Percentiles rank a stretch among this genome's conserved stretches.
phyloP scores from a whole-genome alignment of 2,797 vertebrate genomes.

The Enteromius anoplus region DNA sequence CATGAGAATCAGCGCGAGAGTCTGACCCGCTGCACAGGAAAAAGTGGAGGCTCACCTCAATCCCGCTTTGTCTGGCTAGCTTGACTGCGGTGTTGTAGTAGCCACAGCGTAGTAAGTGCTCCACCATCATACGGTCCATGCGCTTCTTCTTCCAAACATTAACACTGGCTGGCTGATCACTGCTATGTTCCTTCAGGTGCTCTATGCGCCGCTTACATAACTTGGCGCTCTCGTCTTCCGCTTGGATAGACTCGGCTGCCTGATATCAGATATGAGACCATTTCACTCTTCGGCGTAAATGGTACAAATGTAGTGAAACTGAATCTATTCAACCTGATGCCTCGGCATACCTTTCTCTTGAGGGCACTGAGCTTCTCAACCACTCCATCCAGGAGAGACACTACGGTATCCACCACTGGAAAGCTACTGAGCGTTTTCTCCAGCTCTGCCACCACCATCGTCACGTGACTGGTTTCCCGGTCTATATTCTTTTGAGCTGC shows the following conservation, averaged over 20 bases:
- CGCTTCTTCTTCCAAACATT: conserved; percentile 98
- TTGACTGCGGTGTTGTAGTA: conserved; percentile 98
- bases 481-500: conserved; percentile 99
- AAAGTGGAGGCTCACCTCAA: conserved; percentile 84
- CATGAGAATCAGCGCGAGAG: neutral
- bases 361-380: conserved; percentile 97
- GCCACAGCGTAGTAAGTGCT: conserved; percentile 95
- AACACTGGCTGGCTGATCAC: conserved; percentile 91
- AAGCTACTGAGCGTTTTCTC: conserved; percentile 97
- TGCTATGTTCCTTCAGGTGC: conserved; percentile 97
- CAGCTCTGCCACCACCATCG: conserved; percentile 97
- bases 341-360: conserved; percentile 88
- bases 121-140: conserved; percentile 99
- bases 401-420: conserved; percentile 95
- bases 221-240: conserved; percentile 97
- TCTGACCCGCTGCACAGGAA: neutral
- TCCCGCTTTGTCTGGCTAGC: conserved; percentile 93
- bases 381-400: conserved; percentile 94
- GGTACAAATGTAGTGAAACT: neutral
- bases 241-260: conserved; percentile 98
- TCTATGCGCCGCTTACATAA: conserved; percentile 97
- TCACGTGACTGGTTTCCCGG: conserved; percentile 96
- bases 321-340: neutral
- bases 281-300: neutral
- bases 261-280: conserved; percentile 58